Base-by-base conservation (phyloP, 2,797 vertebrate genomes). In the Tragelaphus oryx region DNA sequence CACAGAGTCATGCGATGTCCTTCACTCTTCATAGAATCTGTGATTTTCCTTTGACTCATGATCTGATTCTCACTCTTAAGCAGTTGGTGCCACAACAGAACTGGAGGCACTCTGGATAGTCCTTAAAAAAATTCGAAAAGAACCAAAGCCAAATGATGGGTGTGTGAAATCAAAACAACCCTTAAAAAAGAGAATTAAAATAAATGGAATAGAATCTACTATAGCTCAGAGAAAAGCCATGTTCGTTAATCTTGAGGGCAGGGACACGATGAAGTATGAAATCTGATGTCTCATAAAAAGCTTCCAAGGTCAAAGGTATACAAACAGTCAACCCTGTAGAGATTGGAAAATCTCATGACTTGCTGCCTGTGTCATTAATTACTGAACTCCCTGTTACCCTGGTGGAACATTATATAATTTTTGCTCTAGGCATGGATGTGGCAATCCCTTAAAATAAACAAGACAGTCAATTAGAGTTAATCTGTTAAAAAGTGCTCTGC, bases 391-490 rank as follows among this genome's bases (percentile, higher is more conserved):
- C 30, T 75, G 57, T 79, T 82, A 86, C 83, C 50, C 17, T 65
- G 30, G 57, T 41, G 28, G 91, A 95, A 82, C n/a, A 80, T 87
- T 83, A 87, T 78, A 52, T 91, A 85, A 33, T 55, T 88, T 90
- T 89, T 94, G 57, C 79, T 87, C 46, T 90, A 41, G 59, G 41
- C 79, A 60, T 74, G 46, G 33, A 75, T 95, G 74, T 95, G 80
- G 68, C 52, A 93, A 59, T 83, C 37, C 0, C 48, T 94, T 84
- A 90, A 86, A 91, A 83, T 83, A 94, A 94, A 91, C n/a, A 92
- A 62, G 71, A 80, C 22, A 94, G 65, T 87, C 48, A 93, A 75
- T 94, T 93, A 95, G 50, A 94, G 60, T 91, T 93, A 95, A 62
- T 93, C 57, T 89, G 79, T 79, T 91, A 86, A 96, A 96, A 92